phyloP scores from a whole-genome alignment of 2,888 invertebrate genomes.

The Philereme vetulata region DNA sequence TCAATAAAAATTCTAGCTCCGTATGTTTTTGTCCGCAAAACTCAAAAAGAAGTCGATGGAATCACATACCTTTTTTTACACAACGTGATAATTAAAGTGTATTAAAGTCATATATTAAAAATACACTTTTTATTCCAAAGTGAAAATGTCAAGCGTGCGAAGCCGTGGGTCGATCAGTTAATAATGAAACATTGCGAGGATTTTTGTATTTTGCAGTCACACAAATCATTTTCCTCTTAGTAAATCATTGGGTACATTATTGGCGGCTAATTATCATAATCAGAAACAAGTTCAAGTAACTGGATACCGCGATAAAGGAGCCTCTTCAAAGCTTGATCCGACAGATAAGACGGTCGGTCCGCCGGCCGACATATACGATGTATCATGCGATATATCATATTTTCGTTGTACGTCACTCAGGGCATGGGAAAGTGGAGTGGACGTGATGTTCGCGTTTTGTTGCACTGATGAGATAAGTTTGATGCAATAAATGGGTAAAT shows the following conservation, averaged over 20 bases:
- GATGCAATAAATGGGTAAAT: no score
- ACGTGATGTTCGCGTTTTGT: constrained; percentile 12
- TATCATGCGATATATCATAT: constrained; percentile 53
- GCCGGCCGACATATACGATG: constrained; percentile 39
- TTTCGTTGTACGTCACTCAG: constrained; percentile 28
- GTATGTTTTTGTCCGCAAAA: no score
- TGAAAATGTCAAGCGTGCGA: no score
- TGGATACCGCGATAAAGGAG: constrained; percentile 62
- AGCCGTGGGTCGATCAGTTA: no score
- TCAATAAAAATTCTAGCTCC: no score
- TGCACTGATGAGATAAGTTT: neutral
- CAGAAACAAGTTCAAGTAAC: constrained; percentile 75
- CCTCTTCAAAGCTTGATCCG: constrained; percentile 46
- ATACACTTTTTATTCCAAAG: no score
- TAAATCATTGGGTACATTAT: constrained; percentile 2
- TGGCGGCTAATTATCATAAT: constrained; percentile 70
- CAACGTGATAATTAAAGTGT: no score
- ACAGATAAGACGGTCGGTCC: constrained; percentile 44
- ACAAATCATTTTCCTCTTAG: neutral
- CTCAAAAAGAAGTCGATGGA: no score
- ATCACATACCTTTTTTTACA: no score
- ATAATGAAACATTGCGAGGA: no score
- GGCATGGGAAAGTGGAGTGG: constrained; percentile 25
- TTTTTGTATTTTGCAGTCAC: neutral
- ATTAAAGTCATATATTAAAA: no score